phyloP scores from a whole-genome alignment of 2,797 vertebrate genomes.

The Balearica regulorum region DNA sequence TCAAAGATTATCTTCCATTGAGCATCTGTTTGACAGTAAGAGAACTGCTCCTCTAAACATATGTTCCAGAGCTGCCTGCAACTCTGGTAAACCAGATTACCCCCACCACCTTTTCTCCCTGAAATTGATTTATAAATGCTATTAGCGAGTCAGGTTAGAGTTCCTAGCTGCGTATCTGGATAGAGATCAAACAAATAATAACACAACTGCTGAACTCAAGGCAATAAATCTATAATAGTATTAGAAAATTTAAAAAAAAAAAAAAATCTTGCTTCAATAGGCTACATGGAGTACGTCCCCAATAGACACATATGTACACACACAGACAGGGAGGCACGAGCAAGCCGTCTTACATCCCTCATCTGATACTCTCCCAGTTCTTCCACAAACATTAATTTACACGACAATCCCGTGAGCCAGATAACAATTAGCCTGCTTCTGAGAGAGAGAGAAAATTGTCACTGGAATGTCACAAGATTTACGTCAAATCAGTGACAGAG shows the following conservation, averaged over 20 bases:
- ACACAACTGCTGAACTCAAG: background rate
- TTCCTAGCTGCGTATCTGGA: background rate
- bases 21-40: background rate
- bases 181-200: background rate
- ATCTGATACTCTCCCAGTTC: background rate
- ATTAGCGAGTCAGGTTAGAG: background rate
- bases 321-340: background rate
- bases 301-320: rapidly evolving
- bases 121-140: constrained; percentile 20
- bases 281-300: background rate
- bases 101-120: background rate
- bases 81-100: background rate
- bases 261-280: background rate
- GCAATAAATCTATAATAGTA: background rate
- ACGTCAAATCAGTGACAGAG: background rate
- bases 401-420: background rate
- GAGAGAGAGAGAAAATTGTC: background rate
- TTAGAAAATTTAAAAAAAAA: background rate
- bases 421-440: background rate
- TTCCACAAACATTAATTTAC: background rate
- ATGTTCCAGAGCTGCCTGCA: background rate
- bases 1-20: background rate
- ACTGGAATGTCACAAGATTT: background rate
- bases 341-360: background rate
- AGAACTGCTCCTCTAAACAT: background rate